Base-by-base conservation (phyloP, 2,113 vertebrate genomes). In the Crotalus helleri region DNA sequence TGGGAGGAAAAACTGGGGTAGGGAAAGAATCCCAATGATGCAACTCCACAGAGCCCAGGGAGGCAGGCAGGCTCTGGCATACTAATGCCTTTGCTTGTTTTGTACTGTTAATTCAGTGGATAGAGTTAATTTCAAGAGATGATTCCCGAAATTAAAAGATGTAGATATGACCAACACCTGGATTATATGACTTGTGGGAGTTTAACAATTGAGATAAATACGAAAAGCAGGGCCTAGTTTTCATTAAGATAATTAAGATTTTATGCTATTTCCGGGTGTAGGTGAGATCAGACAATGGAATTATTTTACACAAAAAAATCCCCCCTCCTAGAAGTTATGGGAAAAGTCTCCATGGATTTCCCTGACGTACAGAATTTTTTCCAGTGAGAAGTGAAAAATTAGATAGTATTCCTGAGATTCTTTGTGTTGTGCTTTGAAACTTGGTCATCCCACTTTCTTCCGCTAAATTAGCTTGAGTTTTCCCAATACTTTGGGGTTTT, bases 91-190 rank as follows among this genome's bases (percentile, higher is more conserved):
- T 85, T 90, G 92, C 95, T 97, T 96, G 96, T 96, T 96, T 96
- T 95, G 96, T 94, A 93, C 95, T 0, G 0, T 93, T 96, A 96
- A 96, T 96, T 97, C 81, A 13, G 93, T 89, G 94, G 92, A 95
- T 95, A 95, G 93, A 96, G 95, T 95, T 97, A 94, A 95, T 96
- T 97, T 96, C 95, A 96, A 0, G 85, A 96, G 95, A 95, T 94
- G 74, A 55, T 95, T 96, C 94, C 74, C 94, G 94, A 94, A 85
- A 95, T 94, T 95, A 95, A 97, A 97, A 96, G 96, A 95, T 93
- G 94, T 95, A 93, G 95, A 94, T 64, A 94, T 89, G 94, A 94
- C 95, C 88, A 0, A 92, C 94, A 93, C 95, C 95, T 95, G 95
- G 95, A 96, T 97, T 96, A 96, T 93, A 94, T 85, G 92, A 95